These are phyloP conservation scores for Phyllotreta striolata DNA, from an alignment of 2,888 invertebrate genomes.

Conservation along the genomic window DNA sequence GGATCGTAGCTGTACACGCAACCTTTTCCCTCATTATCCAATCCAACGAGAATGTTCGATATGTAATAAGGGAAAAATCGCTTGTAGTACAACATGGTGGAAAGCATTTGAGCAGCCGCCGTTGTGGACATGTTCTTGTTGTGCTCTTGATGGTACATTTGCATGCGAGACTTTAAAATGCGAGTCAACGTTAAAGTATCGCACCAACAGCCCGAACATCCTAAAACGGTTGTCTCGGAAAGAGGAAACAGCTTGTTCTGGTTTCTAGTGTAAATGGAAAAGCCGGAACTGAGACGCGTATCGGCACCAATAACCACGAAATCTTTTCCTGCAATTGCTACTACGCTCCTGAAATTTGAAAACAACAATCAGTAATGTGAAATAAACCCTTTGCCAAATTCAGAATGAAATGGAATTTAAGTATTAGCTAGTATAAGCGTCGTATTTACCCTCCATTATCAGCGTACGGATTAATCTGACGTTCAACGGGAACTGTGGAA, in stretches of 20 bases:
- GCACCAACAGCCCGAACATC: constrained; percentile 97
- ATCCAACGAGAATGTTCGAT: constrained; percentile 91
- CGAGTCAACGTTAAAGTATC: constrained; percentile 92
- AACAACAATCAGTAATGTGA: not conserved
- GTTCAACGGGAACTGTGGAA: constrained; percentile 57
- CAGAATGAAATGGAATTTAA: not conserved
- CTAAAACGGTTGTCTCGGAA: constrained; percentile 86
- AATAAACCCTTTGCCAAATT: not conserved
- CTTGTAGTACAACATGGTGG: constrained; percentile 94
- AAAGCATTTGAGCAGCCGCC: constrained; percentile 94
- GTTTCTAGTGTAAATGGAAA: constrained; percentile 87
- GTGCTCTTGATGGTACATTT: constrained; percentile 95
- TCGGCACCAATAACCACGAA: constrained; percentile 96
- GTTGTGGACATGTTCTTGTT: constrained; percentile 91
- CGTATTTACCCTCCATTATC: constrained; percentile 78
- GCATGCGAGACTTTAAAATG: constrained; percentile 84
- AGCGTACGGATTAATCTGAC: constrained; percentile 73
- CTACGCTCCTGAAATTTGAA: constrained; percentile 76
- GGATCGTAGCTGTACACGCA: constrained; percentile 97
- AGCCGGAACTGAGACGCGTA: constrained; percentile 90
- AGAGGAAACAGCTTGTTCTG: constrained; percentile 88
- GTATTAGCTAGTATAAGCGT: constrained; percentile 28
- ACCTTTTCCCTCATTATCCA: constrained; percentile 93
- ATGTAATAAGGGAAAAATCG: constrained; percentile 99
- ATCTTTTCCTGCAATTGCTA: constrained; percentile 95